Base-by-base conservation (phyloP, 2,797 vertebrate species). In the Fratercula arctica region DNA sequence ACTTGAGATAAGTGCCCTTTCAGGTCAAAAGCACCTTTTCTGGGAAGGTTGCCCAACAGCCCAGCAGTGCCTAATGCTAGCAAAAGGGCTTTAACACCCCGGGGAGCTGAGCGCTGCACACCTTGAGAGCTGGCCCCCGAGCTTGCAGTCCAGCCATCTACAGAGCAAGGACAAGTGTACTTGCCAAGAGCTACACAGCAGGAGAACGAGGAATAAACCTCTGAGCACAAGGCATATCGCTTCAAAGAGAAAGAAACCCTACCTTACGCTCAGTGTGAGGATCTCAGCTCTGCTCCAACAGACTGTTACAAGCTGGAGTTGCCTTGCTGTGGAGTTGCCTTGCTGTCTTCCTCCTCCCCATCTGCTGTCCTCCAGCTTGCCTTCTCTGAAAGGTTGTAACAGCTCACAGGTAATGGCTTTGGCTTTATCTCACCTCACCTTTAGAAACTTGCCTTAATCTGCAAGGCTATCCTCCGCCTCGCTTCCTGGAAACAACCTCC, bases 41-140 rank as follows among this genome's bases (percentile, higher is more conserved):
- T 95, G 91, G 94, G 91, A 94, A 95, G 69, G 91, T 3, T 95
- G 85, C 95, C 94, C 85, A 81, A 28, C 35, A 74, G 60, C 60
- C 91, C 64, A 23, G 75, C 68, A 64, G 87, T 74, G 82, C 85
- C 87, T 70, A 6, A 17, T 20, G 31, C 82, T 33, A 7, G 2
- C 25, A 26, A 25, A 78, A 63, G 53, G 21, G 57, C 23, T 88
- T 72, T 3, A 83, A 29, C 91, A 86, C n/a, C 66, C 66, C 39
- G 0, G 43, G 21, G 87, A 87, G 91, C 69, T 45, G 80, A 68
- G 73, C 13, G 2, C 69, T 7, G 87, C 60, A 61, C 28, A 6
- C 13, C 0, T 11, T 31, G 37, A 73, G 79, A 77, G 79, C 81
- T 45, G 81, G 54, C 5, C 35, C 91, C 77, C 16, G 54, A 73